phyloP scores from a whole-genome alignment of 2,888 invertebrate species.

The Campopleginae sp. region DNA sequence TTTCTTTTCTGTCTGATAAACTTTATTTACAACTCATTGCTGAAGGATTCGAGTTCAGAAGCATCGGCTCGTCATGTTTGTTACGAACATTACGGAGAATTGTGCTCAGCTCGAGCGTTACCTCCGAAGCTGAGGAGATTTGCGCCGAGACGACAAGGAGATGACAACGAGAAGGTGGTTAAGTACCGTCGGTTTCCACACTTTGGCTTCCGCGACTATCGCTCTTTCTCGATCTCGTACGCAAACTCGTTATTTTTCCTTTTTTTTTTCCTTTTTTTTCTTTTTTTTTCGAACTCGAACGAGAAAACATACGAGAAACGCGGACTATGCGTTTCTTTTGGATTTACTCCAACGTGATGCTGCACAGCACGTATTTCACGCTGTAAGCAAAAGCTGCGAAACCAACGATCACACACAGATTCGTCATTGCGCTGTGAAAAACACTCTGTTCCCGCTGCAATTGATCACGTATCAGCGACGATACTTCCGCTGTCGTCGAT shows the following conservation, averaged over 20 bases:
- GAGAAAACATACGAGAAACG: constrained; percentile 48
- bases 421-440: constrained; percentile 92
- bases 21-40: constrained; percentile 61
- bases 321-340: constrained; percentile 20
- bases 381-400: constrained; percentile 96
- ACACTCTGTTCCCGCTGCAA: constrained; percentile 86
- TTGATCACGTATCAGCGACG: constrained; percentile 79
- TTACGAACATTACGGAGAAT: constrained; percentile 4
- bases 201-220: constrained; percentile 42
- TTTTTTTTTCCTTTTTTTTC: constrained; percentile 8
- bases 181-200: constrained; percentile 32
- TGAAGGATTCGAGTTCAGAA: constrained; percentile 50
- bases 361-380: constrained; percentile 95
- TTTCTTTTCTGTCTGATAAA: neutral
- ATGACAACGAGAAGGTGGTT: constrained; percentile 39
- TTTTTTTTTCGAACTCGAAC: neutral
- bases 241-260: neutral
- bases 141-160: constrained; percentile 22
- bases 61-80: constrained; percentile 21
- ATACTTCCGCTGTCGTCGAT: constrained; percentile 78
- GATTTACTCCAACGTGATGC: constrained; percentile 87
- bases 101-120: constrained; percentile 1
- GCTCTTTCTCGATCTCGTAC: neutral
- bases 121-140: constrained; percentile 24
- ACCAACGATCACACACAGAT: constrained; percentile 94